Evolutionary conservation across 2,797 vertebrate species (phyloP).

Genomic region (Platalea minor): DNA sequence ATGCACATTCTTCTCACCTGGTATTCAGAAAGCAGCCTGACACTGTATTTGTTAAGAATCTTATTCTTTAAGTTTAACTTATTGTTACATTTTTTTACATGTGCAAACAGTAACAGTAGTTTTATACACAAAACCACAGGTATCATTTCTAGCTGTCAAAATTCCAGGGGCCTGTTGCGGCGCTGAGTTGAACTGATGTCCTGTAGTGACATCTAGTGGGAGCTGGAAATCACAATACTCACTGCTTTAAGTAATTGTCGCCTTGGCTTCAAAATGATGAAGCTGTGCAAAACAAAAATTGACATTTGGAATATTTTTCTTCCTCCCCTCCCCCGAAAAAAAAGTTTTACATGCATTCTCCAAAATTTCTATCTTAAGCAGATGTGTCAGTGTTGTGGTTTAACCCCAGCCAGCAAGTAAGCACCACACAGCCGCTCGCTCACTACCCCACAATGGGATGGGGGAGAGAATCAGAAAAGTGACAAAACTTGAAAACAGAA

Average conservation of each 20-base stretch:
- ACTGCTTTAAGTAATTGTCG: not conserved
- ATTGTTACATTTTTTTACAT: constrained; percentile 56
- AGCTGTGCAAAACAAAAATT: not conserved
- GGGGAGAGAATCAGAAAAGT: too few relatives aligned
- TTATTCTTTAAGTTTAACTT: constrained; percentile 68
- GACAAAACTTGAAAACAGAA: too few relatives aligned
- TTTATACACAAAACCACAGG: constrained; percentile 71
- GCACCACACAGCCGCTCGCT: too few relatives aligned
- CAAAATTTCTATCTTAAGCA: constrained; percentile 6
- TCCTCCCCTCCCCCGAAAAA: not conserved
- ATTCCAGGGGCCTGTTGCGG: constrained; percentile 43
- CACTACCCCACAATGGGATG: too few relatives aligned
- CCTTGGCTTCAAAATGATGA: not conserved
- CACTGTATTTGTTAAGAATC: constrained; percentile 49
- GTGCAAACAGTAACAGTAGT: constrained; percentile 69
- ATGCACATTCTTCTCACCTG: constrained; percentile 4
- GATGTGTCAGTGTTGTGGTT: not conserved
- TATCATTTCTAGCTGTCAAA: constrained; percentile 69
- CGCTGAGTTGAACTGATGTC: constrained; percentile 19
- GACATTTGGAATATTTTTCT: not conserved
- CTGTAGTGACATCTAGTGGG: constrained; percentile 76
- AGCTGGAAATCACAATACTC: not conserved
- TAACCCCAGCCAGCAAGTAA: too few relatives aligned
- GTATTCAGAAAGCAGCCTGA: constrained; percentile 10
- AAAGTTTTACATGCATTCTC: constrained; percentile 4